phyloP scores from a whole-genome alignment of 2,888 invertebrate genomes.

The Ophion costatus region DNA sequence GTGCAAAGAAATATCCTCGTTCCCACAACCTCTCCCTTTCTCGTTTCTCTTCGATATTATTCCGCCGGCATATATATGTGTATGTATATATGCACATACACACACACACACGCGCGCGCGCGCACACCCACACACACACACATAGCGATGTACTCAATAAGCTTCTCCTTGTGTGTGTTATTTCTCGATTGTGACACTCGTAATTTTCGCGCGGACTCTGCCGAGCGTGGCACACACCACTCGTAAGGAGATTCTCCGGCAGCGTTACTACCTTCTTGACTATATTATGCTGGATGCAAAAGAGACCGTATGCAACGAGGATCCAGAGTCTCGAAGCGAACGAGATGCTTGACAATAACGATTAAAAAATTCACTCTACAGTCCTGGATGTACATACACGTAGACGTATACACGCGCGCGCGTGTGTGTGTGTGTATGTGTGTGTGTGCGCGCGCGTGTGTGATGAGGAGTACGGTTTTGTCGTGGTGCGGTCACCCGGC shows the following conservation, averaged over 20 bases:
- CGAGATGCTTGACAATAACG: conserved; percentile 43
- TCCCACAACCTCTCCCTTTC: conserved; percentile 52
- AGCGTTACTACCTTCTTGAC: conserved; percentile 34
- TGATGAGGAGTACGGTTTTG: conserved; percentile 31
- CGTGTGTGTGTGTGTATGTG: neutral
- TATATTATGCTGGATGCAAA: conserved; percentile 24
- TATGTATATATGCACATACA: no score
- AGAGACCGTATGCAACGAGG: neutral
- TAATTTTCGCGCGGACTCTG: conserved; percentile 46
- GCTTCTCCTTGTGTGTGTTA: conserved; percentile 28
- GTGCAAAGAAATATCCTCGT: conserved; percentile 43
- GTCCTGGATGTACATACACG: conserved; percentile 9
- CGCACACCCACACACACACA: no score
- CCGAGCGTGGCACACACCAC: conserved; percentile 10
- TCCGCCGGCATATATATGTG: conserved; percentile 8
- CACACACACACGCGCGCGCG: no score
- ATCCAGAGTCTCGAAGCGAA: conserved; percentile 38
- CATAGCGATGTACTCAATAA: conserved; percentile 50
- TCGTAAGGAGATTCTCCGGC: conserved; percentile 32
- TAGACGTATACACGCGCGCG: neutral
- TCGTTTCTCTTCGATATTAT: conserved; percentile 31
- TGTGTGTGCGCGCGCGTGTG: neutral
- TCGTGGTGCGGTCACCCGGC: conserved; percentile 61
- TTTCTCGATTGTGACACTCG: conserved; percentile 57
- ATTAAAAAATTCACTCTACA: neutral